Percentiles rank a stretch among this genome's conserved stretches.
These are phyloP conservation scores for Mycteria americana DNA, from an alignment of 2,797 vertebrate species.

Conservation along the genomic window DNA sequence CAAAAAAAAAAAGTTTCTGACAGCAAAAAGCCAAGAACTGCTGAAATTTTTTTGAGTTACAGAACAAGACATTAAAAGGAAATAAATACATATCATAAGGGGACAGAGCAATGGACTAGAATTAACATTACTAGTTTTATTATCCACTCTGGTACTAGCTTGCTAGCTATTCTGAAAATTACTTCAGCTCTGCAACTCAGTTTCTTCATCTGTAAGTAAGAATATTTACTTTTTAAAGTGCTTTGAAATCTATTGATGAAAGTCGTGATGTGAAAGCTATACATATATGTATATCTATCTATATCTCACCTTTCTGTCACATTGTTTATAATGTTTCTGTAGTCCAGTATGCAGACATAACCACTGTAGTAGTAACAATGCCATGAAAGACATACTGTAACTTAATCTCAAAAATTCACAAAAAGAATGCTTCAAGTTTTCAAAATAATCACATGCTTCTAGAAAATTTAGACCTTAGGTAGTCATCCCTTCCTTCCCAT, in stretches of 20 bases:
- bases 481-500: not conserved
- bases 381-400: not conserved
- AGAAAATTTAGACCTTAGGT: not conserved
- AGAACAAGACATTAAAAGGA: not conserved
- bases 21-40: not conserved
- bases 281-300: no score
- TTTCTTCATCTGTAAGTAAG: not conserved
- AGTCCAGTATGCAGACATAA: not conserved
- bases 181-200: not conserved
- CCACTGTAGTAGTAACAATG: not conserved
- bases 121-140: not conserved
- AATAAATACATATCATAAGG: not conserved
- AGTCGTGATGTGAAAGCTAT: not conserved
- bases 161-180: not conserved
- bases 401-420: not conserved
- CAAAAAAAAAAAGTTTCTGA: not conserved
- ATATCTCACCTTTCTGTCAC: not conserved
- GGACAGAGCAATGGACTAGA: not conserved
- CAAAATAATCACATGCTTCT: not conserved
- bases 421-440: not conserved
- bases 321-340: not conserved
- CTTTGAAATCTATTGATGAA: not conserved
- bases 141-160: not conserved
- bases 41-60: not conserved
- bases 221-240: not conserved